Evolutionary conservation across 2,113 vertebrate genomes (phyloP).

Genomic region (Abramis brama): DNA sequence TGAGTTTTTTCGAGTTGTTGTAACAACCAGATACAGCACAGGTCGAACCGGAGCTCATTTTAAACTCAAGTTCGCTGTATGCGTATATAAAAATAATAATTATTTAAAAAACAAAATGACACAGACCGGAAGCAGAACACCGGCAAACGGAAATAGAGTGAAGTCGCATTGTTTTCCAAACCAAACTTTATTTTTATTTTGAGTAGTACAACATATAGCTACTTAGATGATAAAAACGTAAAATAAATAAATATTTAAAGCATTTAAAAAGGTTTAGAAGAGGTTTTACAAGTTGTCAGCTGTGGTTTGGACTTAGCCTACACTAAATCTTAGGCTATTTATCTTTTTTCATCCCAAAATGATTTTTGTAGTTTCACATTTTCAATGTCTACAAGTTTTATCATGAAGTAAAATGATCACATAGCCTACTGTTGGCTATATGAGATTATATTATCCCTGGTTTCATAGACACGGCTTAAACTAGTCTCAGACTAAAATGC

Average conservation of each 20-base stretch:
- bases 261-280: not conserved
- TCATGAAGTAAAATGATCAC: no score
- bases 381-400: not conserved
- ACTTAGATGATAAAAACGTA: not conserved
- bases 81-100: not conserved
- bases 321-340: not conserved
- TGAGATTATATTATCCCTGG: no score
- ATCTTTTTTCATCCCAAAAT: no score
- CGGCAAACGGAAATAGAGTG: conserved; percentile 29
- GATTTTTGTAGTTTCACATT: not conserved
- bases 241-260: not conserved
- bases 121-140: conserved; percentile 36
- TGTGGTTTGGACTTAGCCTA: not conserved
- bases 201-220: not conserved
- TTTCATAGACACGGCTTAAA: no score
- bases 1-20: conserved; percentile 28
- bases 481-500: no score
- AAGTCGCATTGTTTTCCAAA: not conserved
- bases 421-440: not conserved
- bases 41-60: conserved; percentile 37
- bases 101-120: not conserved
- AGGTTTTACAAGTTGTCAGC: not conserved
- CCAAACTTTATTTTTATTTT: not conserved
- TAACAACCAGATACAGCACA: conserved; percentile 38
- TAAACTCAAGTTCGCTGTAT: not conserved